Percentiles rank a stretch among this genome's conserved stretches.
Evolutionary conservation across 2,113 vertebrate genomes (phyloP).

Genomic region (Apaloderma vittatum): DNA sequence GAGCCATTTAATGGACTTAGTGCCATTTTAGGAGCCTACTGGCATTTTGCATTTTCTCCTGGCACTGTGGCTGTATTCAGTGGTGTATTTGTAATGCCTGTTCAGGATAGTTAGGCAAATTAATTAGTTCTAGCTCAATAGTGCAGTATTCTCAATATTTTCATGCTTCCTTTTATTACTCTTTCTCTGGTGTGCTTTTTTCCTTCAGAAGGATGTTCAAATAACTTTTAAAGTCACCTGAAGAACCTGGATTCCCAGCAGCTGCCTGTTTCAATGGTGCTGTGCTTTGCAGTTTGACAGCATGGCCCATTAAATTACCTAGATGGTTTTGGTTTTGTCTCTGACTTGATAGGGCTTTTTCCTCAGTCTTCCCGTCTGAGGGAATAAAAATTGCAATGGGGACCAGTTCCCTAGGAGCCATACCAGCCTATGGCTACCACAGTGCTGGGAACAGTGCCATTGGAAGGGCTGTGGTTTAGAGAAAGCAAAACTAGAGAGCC

Average conservation of each 20-base stretch:
- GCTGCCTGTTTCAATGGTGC: not conserved
- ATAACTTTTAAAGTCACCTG: not conserved
- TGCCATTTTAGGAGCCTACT: not conserved
- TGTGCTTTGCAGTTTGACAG: not conserved
- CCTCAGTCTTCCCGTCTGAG: not conserved
- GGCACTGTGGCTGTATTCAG: not conserved
- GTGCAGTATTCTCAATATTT: not conserved
- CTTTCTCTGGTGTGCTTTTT: not conserved
- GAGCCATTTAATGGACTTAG: not conserved
- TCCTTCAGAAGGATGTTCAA: not conserved
- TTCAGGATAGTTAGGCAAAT: constrained; percentile 1
- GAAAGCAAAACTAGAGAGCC: not conserved
- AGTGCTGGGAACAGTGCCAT: not conserved
- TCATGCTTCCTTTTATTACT: not conserved
- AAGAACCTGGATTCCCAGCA: not conserved
- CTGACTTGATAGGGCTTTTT: not conserved
- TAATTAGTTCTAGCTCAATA: not conserved
- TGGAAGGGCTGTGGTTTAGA: not conserved
- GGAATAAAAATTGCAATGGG: not conserved
- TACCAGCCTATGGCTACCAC: not conserved
- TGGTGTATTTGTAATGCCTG: not conserved
- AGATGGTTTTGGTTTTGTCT: not conserved
- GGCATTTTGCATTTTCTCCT: not conserved
- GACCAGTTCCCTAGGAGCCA: not conserved
- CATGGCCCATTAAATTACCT: not conserved